phyloP scores from a whole-genome alignment of 2,113 vertebrate genomes.

The Equus przewalskii region DNA sequence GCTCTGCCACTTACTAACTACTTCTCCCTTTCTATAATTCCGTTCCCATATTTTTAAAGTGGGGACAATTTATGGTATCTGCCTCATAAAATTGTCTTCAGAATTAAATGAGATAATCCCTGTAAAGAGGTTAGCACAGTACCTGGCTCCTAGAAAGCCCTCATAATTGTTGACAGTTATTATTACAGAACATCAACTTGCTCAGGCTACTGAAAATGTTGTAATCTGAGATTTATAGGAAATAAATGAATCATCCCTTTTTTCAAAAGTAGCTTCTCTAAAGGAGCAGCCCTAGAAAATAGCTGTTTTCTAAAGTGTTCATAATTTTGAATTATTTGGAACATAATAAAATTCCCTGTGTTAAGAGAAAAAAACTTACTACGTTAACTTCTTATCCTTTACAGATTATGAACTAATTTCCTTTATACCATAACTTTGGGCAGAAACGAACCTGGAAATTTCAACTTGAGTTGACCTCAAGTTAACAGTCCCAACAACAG shows the following conservation, averaged over 20 bases:
- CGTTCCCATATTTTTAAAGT: slow-evolving; percentile 21
- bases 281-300: neutral
- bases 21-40: neutral
- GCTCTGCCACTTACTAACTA: neutral
- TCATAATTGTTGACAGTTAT: neutral
- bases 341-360: neutral
- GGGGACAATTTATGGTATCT: neutral
- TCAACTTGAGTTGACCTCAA: neutral
- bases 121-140: neutral
- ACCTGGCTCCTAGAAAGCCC: neutral
- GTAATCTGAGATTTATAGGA: slow-evolving; percentile 7
- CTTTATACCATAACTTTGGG: neutral
- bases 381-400: neutral
- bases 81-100: neutral
- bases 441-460: slow-evolving; percentile 23
- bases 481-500: neutral
- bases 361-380: neutral
- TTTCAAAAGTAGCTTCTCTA: neutral
- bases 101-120: neutral
- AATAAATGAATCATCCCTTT: neutral
- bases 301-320: slow-evolving; percentile 23
- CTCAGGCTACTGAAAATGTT: neutral
- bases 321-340: neutral
- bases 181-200: neutral
- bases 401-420: slow-evolving; percentile 15